Conservation (phyloP, 92 coral and sea anemone species). For the Phenganax subtilis region DNA sequence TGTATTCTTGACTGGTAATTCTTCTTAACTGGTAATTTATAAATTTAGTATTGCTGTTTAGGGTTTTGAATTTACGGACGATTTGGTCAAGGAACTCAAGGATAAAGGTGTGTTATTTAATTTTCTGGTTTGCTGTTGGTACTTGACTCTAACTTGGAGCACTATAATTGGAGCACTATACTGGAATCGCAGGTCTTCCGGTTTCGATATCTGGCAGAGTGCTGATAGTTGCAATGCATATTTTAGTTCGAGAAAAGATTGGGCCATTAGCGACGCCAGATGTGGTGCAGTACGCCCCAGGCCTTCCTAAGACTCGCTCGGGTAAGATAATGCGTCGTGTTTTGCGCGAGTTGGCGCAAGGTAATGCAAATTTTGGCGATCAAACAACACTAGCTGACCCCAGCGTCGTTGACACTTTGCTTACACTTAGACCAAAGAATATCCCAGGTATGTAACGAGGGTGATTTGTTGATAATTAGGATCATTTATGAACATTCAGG, state of each 20-base stretch:
- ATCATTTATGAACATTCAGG: neutral
- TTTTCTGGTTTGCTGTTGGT: neutral
- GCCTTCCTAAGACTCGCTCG: conserved; percentile 92
- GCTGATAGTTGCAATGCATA: no score
- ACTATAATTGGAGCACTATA: no score
- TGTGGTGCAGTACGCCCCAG: conserved; percentile 88
- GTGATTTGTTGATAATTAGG: neutral
- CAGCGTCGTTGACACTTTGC: conserved; percentile 64
- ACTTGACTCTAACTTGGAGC: no score
- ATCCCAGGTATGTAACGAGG: conserved; percentile 30
- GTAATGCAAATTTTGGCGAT: conserved; percentile 75
- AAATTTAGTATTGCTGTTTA: conserved; percentile 21
- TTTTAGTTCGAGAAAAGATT: conserved; percentile 82
- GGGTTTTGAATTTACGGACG: conserved; percentile 65
- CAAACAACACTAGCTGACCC: conserved; percentile 90
- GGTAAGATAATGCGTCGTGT: conserved; percentile 99
- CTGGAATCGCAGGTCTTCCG: no score
- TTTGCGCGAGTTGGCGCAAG: conserved; percentile 80
- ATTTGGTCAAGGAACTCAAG: conserved; percentile 68
- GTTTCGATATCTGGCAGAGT: no score
- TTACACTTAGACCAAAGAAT: conserved; percentile 61
- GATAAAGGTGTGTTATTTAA: conserved; percentile 56
- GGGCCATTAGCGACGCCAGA: conserved; percentile 98
- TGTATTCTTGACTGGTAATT: no score
- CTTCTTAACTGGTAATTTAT: neutral